Conservation (phyloP, 2,113 vertebrate genomes). For the Oophaga pumilio region DNA sequence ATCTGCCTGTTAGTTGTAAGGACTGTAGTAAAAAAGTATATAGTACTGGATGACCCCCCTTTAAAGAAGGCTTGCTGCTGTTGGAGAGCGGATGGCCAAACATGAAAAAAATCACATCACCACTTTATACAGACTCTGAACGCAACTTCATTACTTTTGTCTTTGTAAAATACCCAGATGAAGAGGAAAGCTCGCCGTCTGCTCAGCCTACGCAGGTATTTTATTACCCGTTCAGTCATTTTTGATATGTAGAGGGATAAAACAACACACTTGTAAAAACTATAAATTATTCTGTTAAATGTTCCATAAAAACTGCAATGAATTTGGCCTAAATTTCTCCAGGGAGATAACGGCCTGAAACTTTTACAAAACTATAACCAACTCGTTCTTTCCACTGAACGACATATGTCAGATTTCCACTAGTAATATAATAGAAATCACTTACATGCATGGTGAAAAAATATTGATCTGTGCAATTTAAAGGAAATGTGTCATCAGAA, state of each 20-base stretch:
- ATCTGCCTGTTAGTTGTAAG: too few species aligned
- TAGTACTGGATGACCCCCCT: not conserved
- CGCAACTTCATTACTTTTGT: not conserved
- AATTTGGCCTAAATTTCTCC: slow-evolving; percentile 6
- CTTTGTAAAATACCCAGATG: not conserved
- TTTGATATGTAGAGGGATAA: slow-evolving; percentile 16
- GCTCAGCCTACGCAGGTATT: slow-evolving; percentile 19
- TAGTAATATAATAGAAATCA: not conserved
- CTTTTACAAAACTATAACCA: slow-evolving; percentile 12
- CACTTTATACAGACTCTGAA: not conserved
- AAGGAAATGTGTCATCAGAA: too few species aligned
- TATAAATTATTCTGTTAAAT: slow-evolving; percentile 34
- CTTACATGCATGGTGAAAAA: not conserved
- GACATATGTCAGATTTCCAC: not conserved
- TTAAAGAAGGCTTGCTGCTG: not conserved
- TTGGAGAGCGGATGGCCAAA: not conserved
- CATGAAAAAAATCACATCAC: not conserved
- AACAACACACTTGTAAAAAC: slow-evolving; percentile 15
- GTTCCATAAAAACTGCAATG: slow-evolving; percentile 28
- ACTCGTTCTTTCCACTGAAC: not conserved
- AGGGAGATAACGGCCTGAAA: slow-evolving; percentile 3
- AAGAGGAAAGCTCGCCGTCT: not conserved
- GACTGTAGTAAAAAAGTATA: too few species aligned
- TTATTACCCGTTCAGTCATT: slow-evolving; percentile 25
- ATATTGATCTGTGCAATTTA: not conserved